Evolutionary conservation across 2,888 invertebrate species (phyloP).

Genomic region (Salpingus planirostris): DNA sequence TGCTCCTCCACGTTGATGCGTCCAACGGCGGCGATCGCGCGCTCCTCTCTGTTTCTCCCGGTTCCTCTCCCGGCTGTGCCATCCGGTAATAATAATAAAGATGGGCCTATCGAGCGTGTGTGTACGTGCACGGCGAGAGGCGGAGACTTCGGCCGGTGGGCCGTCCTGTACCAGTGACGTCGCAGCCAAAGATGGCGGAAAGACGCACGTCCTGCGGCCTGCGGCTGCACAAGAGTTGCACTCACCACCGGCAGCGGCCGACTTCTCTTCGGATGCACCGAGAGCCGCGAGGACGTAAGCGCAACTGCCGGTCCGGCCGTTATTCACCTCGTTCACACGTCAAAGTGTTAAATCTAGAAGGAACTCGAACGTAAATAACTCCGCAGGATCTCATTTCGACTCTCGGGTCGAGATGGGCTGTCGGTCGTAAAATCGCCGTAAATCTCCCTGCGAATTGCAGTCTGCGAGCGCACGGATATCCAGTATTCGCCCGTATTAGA

Average conservation of each 20-base stretch:
- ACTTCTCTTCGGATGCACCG: too few species aligned
- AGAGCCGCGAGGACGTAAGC: slow-evolving; percentile 2
- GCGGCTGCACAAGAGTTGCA: slow-evolving; percentile 23
- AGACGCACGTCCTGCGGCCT: slow-evolving; percentile 25
- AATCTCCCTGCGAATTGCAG: slow-evolving; percentile 8
- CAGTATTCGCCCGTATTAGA: too few species aligned
- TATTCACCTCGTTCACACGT: slow-evolving; percentile 26
- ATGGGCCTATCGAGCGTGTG: slow-evolving; percentile 16
- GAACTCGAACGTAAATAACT: slow-evolving; percentile 27
- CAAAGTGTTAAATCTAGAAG: slow-evolving; percentile 31
- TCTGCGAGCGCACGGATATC: too few species aligned
- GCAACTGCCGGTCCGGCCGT: slow-evolving; percentile 14
- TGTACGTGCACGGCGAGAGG: slow-evolving; percentile 24
- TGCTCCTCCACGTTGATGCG: too few species aligned
- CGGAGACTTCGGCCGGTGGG: slow-evolving; percentile 47
- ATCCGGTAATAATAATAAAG: slow-evolving; percentile 15
- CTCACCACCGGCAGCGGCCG: slow-evolving; percentile 14
- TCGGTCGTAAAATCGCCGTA: slow-evolving; percentile 30
- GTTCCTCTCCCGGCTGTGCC: too few species aligned
- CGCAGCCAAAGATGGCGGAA: slow-evolving; percentile 47
- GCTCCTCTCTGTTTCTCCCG: too few species aligned
- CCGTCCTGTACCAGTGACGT: slow-evolving; percentile 48
- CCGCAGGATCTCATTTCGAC: slow-evolving; percentile 30
- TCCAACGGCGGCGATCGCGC: too few species aligned
- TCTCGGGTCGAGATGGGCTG: slow-evolving; percentile 28